Evolutionary conservation across 2,113 vertebrate species (phyloP).

Genomic region (Ranitomeya variabilis): DNA sequence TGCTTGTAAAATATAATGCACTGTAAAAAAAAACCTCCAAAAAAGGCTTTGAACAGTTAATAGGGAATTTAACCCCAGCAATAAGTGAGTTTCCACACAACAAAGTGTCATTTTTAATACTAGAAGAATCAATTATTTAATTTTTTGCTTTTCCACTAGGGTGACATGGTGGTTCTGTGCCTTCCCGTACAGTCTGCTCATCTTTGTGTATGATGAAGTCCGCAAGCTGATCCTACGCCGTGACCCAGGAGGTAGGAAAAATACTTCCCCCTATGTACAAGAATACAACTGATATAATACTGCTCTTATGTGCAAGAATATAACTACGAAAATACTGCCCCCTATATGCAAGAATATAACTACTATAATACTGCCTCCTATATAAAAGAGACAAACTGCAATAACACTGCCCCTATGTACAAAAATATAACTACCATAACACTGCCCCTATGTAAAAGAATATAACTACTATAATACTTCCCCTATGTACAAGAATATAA

Average conservation of each 20-base stretch:
- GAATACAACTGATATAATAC: too few relatives aligned
- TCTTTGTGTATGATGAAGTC: slow-evolving; percentile 83
- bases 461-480: background rate
- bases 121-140: background rate
- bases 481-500: background rate
- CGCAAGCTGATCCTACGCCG: slow-evolving; percentile 78
- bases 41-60: too few relatives aligned
- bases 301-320: background rate
- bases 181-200: slow-evolving; percentile 82
- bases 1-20: too few relatives aligned
- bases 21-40: too few relatives aligned
- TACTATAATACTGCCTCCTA: slow-evolving; percentile 5
- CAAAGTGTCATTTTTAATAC: background rate
- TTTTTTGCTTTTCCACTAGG: slow-evolving; percentile 61
- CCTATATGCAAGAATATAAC: background rate
- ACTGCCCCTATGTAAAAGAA: background rate
- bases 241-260: slow-evolving; percentile 75
- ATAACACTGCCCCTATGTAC: background rate
- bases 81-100: too few relatives aligned
- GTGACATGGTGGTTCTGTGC: slow-evolving; percentile 86
- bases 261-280: too few relatives aligned
- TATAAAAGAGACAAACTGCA: background rate
- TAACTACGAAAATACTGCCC: background rate
- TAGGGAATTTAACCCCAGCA: too few relatives aligned
- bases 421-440: slow-evolving; percentile 2